phyloP scores from a whole-genome alignment of 2,888 invertebrate genomes.

The Drosophila merina region DNA sequence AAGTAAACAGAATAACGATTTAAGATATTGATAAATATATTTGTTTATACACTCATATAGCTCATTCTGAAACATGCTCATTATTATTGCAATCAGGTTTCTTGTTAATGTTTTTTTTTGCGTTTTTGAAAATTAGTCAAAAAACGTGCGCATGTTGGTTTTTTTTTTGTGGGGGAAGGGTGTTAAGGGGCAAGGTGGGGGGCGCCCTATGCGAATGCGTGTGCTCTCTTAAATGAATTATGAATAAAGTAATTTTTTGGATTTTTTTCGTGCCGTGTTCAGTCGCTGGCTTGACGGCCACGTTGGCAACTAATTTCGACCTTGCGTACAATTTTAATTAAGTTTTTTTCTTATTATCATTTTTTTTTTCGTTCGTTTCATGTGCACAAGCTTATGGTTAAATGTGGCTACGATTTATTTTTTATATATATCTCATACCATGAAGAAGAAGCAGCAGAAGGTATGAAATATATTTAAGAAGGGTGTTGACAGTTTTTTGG shows the following conservation, averaged over 20 bases:
- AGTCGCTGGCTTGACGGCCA: constrained; percentile 67
- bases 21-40: constrained; percentile 2
- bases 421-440: constrained; percentile 21
- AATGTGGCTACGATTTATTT: constrained; percentile 38
- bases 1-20: constrained; percentile 2
- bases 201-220: constrained; percentile 13
- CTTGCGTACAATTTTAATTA: constrained; percentile 80
- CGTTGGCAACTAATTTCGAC: constrained; percentile 75
- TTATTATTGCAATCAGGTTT: constrained; percentile 69
- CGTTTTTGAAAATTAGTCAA: constrained; percentile 41
- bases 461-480: constrained; percentile 17
- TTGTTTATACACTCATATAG: constrained; percentile 5
- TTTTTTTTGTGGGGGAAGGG: constrained; percentile 13
- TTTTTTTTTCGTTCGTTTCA: constrained; percentile 17
- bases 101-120: constrained; percentile 11
- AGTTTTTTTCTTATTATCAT: constrained; percentile 39
- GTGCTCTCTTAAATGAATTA: constrained; percentile 73
- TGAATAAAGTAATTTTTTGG: constrained; percentile 65
- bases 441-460: constrained; percentile 14
- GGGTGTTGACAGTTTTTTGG: constrained; percentile 60
- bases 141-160: constrained; percentile 49
- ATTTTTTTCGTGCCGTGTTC: constrained; percentile 24
- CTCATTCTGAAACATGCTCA: constrained; percentile 53
- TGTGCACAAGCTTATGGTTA: constrained; percentile 34
- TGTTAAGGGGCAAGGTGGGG: background rate